Conservation (phyloP, 2,797 vertebrate genomes). For the Hyperoplus immaculatus region DNA sequence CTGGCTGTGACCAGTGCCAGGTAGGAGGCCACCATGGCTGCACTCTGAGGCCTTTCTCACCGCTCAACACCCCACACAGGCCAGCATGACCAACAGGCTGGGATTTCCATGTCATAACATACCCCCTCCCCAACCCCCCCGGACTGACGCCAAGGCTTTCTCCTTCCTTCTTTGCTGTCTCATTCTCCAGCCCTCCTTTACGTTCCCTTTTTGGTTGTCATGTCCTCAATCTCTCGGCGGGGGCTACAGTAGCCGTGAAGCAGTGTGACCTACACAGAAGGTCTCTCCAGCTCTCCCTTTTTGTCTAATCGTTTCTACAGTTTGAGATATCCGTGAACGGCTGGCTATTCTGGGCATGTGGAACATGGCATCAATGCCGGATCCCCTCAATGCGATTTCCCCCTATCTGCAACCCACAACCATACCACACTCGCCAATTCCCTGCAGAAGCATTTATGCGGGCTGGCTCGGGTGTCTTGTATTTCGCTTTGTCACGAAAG, state of each 20-base stretch:
- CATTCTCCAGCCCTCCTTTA: slow-evolving; percentile 47
- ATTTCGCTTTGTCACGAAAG: slow-evolving; percentile 64
- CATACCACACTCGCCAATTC: slow-evolving; percentile 39
- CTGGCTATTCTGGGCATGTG: slow-evolving; percentile 80
- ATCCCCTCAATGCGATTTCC: slow-evolving; percentile 62
- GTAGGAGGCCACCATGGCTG: slow-evolving; percentile 66
- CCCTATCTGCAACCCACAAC: slow-evolving; percentile 47
- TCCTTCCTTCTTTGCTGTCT: slow-evolving; percentile 62
- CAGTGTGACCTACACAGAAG: slow-evolving; percentile 54
- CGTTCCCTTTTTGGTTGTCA: slow-evolving; percentile 46
- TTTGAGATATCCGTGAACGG: slow-evolving; percentile 78
- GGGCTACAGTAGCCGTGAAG: slow-evolving; percentile 71
- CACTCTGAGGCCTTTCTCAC: slow-evolving; percentile 58
- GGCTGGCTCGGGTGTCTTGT: slow-evolving; percentile 55
- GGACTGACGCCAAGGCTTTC: slow-evolving; percentile 57
- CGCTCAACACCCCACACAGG: slow-evolving; percentile 45
- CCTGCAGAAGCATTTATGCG: slow-evolving; percentile 49
- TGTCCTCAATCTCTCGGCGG: slow-evolving; percentile 60
- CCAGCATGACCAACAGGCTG: slow-evolving; percentile 63
- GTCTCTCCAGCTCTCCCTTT: slow-evolving; percentile 42
- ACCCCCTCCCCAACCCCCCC: slow-evolving; percentile 37
- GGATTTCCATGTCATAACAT: slow-evolving; percentile 74
- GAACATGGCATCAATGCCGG: slow-evolving; percentile 77
- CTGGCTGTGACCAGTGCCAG: slow-evolving; percentile 58
- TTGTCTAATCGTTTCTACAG: slow-evolving; percentile 79